phyloP scores from a whole-genome alignment of 2,888 invertebrate genomes.

The Rotaria sp. region DNA sequence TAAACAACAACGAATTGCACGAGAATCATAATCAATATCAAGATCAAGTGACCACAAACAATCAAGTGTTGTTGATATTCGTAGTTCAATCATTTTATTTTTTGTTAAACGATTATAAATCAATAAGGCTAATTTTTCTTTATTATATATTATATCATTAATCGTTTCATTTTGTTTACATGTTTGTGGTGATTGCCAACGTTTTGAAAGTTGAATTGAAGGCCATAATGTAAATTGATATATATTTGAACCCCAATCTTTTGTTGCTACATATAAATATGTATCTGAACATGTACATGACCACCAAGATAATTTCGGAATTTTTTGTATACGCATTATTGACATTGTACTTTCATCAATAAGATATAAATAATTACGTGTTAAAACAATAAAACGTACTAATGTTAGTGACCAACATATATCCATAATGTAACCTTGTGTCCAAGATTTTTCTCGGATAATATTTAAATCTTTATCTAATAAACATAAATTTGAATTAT shows the following conservation, averaged over 20 bases:
- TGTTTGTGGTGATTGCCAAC: not conserved
- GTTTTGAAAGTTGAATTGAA: not conserved
- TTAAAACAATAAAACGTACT: not conserved
- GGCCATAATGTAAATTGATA: conserved; percentile 4
- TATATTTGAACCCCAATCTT: not conserved
- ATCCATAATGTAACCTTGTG: not conserved
- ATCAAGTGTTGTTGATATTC: not conserved
- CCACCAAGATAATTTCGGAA: not conserved
- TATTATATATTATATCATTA: not conserved
- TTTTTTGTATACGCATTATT: not conserved
- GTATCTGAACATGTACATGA: conserved; percentile 7
- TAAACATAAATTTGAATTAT: not conserved
- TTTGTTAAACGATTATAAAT: not conserved
- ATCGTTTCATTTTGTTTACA: not conserved
- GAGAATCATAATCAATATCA: not conserved
- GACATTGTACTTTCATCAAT: not conserved
- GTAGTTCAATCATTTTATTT: not conserved
- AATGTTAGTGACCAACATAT: conserved; percentile 1
- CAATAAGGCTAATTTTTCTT: not conserved
- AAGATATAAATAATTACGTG: not conserved
- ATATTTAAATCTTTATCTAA: conserved; percentile 13
- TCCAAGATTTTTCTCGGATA: not conserved
- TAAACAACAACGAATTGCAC: not conserved
- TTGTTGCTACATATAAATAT: not conserved
- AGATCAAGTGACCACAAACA: not conserved